Evolutionary conservation across 92 coral and sea anemone genomes (phyloP), one percentile per base, ranked within the genome.

Genomic region (Pocillopora meandrina): DNA sequence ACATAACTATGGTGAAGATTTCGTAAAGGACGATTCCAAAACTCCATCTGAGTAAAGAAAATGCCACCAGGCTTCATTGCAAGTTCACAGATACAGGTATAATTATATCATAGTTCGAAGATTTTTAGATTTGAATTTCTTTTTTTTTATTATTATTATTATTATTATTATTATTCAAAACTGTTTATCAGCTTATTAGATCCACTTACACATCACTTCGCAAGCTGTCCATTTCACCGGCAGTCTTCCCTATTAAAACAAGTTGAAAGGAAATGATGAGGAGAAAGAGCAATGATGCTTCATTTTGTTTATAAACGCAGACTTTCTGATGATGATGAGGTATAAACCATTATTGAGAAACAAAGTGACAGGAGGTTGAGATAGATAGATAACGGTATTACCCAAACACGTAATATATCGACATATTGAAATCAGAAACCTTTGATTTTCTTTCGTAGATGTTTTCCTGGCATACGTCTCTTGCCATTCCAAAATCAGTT

Each of bases 221-320:
- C 88, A 85, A 34, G 96, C 93, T 23, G 96, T 93, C 96, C 96
- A 93, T 61, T 93, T 93, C 60, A 93, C 96, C 1, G 96, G 96
- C 4, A 93, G 85, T 65, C 96, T 92, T 5, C 93, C 93, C 96
- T 93, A 31, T 7, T 42, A 9, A 68, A 18, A 60, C 10, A 76
- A 2, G 60, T 18, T 11, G 10, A 56, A 77, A 12, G 26, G 3
- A 63, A 7, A 10, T 1, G 58, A 56, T 56, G 77, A 42, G n/a
- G 33, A 55, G 21, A 10, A 74, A 3, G 47, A 19, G 9, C 56
- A n/a, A 9, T 7, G 9, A 68, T 2, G 3, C 49, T 42, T 42
- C 49, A 42, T 42, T 1, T 42, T 42, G 0, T 42, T 2, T 42
- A 7, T 42, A 3, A 2, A 0, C 7, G 49, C 49, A 7, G 0